phyloP scores from a whole-genome alignment of 2,797 vertebrate genomes.

The Leptoclinus maculatus region DNA sequence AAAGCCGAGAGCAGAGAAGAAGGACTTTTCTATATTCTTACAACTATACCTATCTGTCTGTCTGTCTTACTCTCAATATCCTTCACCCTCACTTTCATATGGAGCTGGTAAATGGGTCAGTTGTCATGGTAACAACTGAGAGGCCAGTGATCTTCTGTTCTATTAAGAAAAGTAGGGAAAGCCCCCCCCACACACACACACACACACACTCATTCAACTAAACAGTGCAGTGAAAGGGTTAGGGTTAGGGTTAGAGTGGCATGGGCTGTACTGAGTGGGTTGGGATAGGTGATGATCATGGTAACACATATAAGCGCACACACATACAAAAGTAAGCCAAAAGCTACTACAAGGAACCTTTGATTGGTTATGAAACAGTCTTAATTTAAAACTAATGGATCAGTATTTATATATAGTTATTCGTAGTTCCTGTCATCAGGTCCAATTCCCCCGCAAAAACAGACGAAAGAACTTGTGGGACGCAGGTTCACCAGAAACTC shows the following conservation, averaged over 20 bases:
- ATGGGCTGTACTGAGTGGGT: background rate
- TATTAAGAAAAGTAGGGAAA: conserved; percentile 89
- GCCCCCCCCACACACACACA: background rate
- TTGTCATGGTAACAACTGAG: conserved; percentile 94
- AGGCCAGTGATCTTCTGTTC: conserved; percentile 93
- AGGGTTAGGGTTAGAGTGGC: background rate
- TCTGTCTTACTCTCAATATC: conserved; percentile 53
- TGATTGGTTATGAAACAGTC: background rate
- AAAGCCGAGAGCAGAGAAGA: conserved; percentile 15
- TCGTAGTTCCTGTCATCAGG: background rate
- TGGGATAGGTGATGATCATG: background rate
- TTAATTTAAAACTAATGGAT: background rate
- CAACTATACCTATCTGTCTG: conserved; percentile 35
- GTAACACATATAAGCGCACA: background rate
- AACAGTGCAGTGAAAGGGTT: conserved; percentile 12
- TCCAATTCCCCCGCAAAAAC: background rate
- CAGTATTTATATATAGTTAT: background rate
- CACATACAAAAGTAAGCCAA: background rate
- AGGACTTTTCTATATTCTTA: conserved; percentile 30
- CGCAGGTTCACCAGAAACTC: too few relatives aligned
- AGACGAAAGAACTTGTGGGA: background rate
- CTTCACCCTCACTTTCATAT: conserved; percentile 79
- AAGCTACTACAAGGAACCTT: background rate
- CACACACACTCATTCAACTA: conserved; percentile 19
- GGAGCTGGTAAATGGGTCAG: conserved; percentile 94